Evolutionary conservation across 2,888 invertebrate species (phyloP).

Genomic region (Esperia sulphurella): DNA sequence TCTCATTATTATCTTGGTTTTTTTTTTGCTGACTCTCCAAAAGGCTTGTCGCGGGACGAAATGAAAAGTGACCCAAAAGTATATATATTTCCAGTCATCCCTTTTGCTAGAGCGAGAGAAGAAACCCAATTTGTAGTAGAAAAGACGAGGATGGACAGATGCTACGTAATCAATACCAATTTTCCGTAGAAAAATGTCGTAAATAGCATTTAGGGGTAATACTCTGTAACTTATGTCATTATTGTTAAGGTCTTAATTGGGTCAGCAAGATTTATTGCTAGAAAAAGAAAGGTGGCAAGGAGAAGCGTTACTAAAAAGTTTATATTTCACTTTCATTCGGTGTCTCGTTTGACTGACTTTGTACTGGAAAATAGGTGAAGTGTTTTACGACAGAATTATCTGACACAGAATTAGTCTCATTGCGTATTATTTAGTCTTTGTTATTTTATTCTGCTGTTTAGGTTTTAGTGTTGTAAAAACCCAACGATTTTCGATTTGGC

Average conservation of each 20-base stretch:
- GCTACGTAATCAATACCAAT: constrained; percentile 7
- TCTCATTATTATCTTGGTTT: too few species aligned
- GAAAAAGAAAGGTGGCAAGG: not conserved
- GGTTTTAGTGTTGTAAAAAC: too few species aligned
- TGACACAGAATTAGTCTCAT: too few species aligned
- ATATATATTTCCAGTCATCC: constrained; percentile 18
- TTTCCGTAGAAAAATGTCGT: constrained; percentile 5
- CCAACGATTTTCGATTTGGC: too few species aligned
- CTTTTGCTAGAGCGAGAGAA: constrained; percentile 16
- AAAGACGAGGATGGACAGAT: constrained; percentile 11
- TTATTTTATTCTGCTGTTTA: too few species aligned
- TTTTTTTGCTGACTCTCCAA: constrained; percentile 15
- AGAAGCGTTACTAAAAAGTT: constrained; percentile 8
- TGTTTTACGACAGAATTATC: not conserved
- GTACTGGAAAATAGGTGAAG: too few species aligned
- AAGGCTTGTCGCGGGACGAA: constrained; percentile 19
- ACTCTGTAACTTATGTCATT: constrained; percentile 1
- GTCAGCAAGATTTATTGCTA: not conserved
- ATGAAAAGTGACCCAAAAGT: constrained; percentile 27
- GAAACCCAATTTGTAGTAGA: constrained; percentile 1
- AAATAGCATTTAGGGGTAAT: constrained; percentile 2
- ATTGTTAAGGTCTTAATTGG: constrained; percentile 1
- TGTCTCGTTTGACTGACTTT: not conserved
- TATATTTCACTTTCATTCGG: constrained; percentile 2
- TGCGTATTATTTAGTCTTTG: too few species aligned